Conservation (phyloP, 2,113 vertebrate genomes). For the Colossoma macropomum region DNA sequence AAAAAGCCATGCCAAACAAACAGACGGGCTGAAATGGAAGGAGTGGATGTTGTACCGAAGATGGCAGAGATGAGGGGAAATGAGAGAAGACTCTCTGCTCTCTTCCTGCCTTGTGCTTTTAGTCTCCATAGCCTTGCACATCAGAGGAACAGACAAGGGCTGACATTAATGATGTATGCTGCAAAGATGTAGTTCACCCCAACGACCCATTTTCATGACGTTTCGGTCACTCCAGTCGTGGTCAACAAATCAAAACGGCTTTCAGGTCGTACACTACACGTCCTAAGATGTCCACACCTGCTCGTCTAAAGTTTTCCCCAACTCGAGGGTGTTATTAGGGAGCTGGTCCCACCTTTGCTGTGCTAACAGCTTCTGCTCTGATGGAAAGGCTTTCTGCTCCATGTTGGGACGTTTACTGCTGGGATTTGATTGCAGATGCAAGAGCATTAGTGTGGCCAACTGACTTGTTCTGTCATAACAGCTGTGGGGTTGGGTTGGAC, state of each 20-base stretch:
- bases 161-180: slow-evolving; percentile 37
- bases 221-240: not conserved
- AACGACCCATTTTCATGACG: not conserved
- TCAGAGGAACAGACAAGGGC: slow-evolving; percentile 19
- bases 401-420: no score
- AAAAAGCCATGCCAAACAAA: slow-evolving; percentile 26
- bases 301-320: no score
- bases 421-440: no score
- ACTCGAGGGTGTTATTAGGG: no score
- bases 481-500: no score
- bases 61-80: not conserved
- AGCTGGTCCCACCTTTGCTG: no score
- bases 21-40: slow-evolving; percentile 20
- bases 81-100: not conserved
- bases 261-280: not conserved
- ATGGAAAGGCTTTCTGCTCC: no score
- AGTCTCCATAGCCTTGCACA: not conserved
- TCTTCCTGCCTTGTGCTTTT: slow-evolving; percentile 14
- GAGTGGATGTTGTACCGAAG: not conserved
- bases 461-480: no score
- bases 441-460: no score
- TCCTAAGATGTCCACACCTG: not conserved
- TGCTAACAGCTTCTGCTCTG: no score
- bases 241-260: not conserved
- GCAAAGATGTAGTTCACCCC: not conserved